A percentile compares a stretch with the other conserved stretches of the same genome.
These are phyloP conservation scores for Sepiola atlantica DNA, from an alignment of 2,888 invertebrate genomes.

Conservation along the genomic window DNA sequence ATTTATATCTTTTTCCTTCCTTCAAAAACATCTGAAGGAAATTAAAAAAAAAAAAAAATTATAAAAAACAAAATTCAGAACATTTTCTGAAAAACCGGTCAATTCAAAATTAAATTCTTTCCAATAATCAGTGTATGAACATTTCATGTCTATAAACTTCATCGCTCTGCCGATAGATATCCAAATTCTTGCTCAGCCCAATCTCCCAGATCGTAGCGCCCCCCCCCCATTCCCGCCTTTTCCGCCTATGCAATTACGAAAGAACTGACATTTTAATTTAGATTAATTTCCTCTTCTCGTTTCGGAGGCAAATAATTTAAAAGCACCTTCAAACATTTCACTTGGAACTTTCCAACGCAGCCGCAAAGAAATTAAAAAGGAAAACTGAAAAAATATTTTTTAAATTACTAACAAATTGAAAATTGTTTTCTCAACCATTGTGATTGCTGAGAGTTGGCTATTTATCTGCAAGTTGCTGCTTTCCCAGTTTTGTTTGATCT, in stretches of 20 bases:
- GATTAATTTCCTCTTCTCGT: slow-evolving; percentile 1
- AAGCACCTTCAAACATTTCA: neutral
- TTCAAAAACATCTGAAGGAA: neutral
- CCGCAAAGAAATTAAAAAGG: neutral
- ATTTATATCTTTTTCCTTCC: too few relatives aligned
- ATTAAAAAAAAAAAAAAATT: neutral
- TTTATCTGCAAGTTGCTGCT: neutral
- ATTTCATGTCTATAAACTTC: neutral
- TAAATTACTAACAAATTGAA: slow-evolving; percentile 11
- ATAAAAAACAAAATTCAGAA: neutral
- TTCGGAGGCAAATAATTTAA: neutral
- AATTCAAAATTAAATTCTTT: neutral
- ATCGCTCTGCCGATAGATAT: neutral
- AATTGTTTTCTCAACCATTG: neutral
- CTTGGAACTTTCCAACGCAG: neutral
- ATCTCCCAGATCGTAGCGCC: neutral
- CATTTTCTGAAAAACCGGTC: neutral
- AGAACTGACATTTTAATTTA: slow-evolving; percentile 19
- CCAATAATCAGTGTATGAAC: neutral
- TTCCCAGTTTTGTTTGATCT: neutral
- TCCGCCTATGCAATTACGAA: neutral
- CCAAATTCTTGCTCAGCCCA: neutral
- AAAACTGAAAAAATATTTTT: neutral
- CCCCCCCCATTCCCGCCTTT: neutral
- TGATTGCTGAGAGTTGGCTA: neutral